Evolutionary conservation across 2,888 invertebrate species (phyloP).

Genomic region (Heterodera filipjevi): DNA sequence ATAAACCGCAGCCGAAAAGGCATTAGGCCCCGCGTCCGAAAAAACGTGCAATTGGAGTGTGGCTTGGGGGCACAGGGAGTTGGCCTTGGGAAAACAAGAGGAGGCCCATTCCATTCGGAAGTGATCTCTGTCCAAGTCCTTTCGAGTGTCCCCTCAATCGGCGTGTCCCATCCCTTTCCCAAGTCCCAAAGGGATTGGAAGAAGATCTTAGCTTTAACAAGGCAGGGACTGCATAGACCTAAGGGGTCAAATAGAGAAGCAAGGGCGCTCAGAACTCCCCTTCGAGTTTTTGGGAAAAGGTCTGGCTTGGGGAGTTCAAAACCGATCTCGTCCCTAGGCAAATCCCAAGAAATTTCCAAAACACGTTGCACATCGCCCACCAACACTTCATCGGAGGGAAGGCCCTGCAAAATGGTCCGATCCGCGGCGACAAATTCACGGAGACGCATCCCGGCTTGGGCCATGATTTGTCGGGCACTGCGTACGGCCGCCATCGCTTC

Average conservation of each 20-base stretch:
- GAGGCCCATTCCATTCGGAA: neutral
- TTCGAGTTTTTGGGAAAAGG: neutral
- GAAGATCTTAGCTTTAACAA: slow-evolving; percentile 28
- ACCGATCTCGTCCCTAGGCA: neutral
- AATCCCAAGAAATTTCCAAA: slow-evolving; percentile 32
- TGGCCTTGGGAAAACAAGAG: neutral
- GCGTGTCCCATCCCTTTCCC: slow-evolving; percentile 28
- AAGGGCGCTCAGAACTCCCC: slow-evolving; percentile 11
- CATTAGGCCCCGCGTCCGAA: slow-evolving; percentile 30
- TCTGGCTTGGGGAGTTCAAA: slow-evolving; percentile 19
- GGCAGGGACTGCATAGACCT: slow-evolving; percentile 28
- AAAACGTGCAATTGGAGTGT: slow-evolving; percentile 26
- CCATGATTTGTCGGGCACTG: slow-evolving; percentile 18
- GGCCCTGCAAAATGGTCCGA: neutral
- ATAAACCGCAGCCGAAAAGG: slow-evolving; percentile 30
- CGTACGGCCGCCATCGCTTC: slow-evolving; percentile 29
- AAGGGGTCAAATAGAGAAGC: slow-evolving; percentile 34
- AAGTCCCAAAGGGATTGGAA: slow-evolving; percentile 14
- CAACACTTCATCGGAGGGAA: slow-evolving; percentile 18
- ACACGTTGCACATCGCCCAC: slow-evolving; percentile 8
- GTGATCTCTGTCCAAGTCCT: slow-evolving; percentile 1
- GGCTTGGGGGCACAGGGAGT: neutral
- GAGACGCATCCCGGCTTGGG: slow-evolving; percentile 38
- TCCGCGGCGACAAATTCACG: slow-evolving; percentile 35
- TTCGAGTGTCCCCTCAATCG: neutral